Conservation (phyloP, 1,140 invertebrate species). For the Drosophila pandora region DNA sequence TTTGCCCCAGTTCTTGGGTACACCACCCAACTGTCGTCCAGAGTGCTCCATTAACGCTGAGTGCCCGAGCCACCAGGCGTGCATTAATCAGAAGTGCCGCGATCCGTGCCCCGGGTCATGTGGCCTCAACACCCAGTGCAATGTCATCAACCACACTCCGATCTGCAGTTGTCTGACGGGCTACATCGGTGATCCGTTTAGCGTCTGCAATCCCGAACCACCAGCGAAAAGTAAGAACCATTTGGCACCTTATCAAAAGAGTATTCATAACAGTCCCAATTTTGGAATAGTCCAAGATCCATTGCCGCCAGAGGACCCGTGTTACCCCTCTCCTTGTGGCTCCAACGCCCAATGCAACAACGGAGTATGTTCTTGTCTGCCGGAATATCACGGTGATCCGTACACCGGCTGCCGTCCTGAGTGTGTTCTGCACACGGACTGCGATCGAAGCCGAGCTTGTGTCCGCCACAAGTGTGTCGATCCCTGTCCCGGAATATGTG, state of each 20-base stretch:
- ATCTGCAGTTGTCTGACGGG: constrained; percentile 90
- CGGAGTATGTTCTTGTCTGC: constrained; percentile 73
- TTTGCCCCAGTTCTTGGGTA: constrained; percentile 89
- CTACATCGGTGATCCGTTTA: constrained; percentile 91
- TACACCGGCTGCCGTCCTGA: constrained; percentile 90
- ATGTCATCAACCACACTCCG: constrained; percentile 92
- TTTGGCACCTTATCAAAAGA: neutral
- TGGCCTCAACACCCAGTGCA: constrained; percentile 91
- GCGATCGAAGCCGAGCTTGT: constrained; percentile 89
- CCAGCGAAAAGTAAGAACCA: constrained; percentile 64
- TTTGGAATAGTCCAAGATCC: constrained; percentile 52
- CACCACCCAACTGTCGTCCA: constrained; percentile 90
- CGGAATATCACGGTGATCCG: constrained; percentile 88
- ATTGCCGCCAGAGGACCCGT: constrained; percentile 85
- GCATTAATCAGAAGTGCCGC: constrained; percentile 91
- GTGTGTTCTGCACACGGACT: constrained; percentile 93
- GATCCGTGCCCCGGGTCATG: constrained; percentile 93
- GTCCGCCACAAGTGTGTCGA: constrained; percentile 89
- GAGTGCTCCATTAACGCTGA: constrained; percentile 93
- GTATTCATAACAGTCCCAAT: neutral
- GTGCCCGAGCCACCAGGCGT: constrained; percentile 92
- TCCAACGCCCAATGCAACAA: constrained; percentile 78
- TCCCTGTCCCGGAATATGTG: constrained; percentile 91
- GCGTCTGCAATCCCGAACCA: constrained; percentile 85
- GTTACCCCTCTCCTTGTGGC: constrained; percentile 91